These are phyloP conservation scores for Tetramorium alpestre DNA, from an alignment of 1,140 invertebrate species.

Conservation along the genomic window DNA sequence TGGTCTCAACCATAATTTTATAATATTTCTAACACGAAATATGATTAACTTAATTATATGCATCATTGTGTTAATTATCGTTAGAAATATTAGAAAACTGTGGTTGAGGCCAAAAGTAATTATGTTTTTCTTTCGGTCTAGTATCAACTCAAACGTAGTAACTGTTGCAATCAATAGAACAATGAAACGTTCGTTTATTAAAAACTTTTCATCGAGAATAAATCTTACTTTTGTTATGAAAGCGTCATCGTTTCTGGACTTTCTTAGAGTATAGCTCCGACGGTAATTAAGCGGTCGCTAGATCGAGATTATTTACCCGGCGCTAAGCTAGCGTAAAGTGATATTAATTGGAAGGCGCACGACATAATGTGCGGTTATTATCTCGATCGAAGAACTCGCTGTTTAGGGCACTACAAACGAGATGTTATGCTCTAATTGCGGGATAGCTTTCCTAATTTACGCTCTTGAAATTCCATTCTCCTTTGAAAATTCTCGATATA, in stretches of 20 bases:
- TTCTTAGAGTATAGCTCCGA: neutral
- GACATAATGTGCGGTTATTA: constrained; percentile 16
- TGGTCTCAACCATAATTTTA: too few species aligned
- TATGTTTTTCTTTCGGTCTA: too few species aligned
- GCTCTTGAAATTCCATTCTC: neutral
- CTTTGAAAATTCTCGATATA: neutral
- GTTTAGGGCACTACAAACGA: neutral
- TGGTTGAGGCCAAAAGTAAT: too few species aligned
- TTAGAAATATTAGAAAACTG: too few species aligned
- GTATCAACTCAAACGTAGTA: neutral
- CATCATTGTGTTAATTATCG: too few species aligned
- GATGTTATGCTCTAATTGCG: neutral
- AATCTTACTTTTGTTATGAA: neutral
- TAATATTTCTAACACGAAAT: too few species aligned
- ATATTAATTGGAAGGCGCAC: constrained; percentile 47
- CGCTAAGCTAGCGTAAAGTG: constrained; percentile 46
- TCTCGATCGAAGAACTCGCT: constrained; percentile 18
- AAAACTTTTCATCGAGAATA: neutral
- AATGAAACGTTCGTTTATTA: too few species aligned
- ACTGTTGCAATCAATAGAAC: neutral
- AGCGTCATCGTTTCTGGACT: neutral
- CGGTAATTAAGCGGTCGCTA: neutral
- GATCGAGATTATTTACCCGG: constrained; percentile 44
- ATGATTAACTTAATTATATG: too few species aligned
- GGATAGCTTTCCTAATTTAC: neutral